These are phyloP conservation scores for Drosophila rhopaloa DNA, from an alignment of 1,140 invertebrate genomes.

Conservation along the genomic window DNA sequence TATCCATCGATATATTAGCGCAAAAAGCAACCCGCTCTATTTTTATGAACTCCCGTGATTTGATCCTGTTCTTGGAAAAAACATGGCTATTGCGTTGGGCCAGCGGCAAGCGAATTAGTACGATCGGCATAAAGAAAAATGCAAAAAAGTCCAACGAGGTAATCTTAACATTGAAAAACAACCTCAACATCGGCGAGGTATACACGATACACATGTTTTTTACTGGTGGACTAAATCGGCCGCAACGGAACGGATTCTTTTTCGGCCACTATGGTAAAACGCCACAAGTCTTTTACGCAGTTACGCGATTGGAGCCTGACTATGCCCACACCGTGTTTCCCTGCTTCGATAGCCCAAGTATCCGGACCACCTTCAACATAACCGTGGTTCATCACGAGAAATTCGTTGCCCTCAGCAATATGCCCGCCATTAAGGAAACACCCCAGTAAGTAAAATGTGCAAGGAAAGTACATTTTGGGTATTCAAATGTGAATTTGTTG, in stretches of 20 bases:
- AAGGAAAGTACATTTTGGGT: background rate
- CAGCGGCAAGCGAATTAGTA: background rate
- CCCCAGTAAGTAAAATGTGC: constrained; percentile 1
- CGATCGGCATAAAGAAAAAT: background rate
- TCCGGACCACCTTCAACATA: constrained; percentile 93
- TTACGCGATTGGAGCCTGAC: constrained; percentile 94
- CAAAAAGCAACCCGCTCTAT: background rate
- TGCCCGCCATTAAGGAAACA: constrained; percentile 85
- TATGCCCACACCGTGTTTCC: constrained; percentile 95
- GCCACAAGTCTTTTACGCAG: constrained; percentile 85
- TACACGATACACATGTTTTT: constrained; percentile 13
- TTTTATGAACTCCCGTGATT: background rate
- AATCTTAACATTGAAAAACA: background rate
- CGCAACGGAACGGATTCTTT: constrained; percentile 6
- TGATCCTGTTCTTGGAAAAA: background rate
- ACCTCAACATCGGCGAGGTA: background rate
- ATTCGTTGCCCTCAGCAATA: constrained; percentile 91
- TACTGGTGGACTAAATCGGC: background rate
- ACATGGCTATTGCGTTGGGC: background rate
- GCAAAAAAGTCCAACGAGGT: background rate
- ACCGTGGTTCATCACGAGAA: constrained; percentile 87
- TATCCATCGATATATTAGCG: background rate
- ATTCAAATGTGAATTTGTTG: background rate
- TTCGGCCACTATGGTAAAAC: background rate
- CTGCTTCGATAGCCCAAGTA: constrained; percentile 95